Evolutionary conservation across 2,888 invertebrate species (phyloP), one percentile per base, ranked within the genome.

Genomic region (Tortricodes alternella): DNA sequence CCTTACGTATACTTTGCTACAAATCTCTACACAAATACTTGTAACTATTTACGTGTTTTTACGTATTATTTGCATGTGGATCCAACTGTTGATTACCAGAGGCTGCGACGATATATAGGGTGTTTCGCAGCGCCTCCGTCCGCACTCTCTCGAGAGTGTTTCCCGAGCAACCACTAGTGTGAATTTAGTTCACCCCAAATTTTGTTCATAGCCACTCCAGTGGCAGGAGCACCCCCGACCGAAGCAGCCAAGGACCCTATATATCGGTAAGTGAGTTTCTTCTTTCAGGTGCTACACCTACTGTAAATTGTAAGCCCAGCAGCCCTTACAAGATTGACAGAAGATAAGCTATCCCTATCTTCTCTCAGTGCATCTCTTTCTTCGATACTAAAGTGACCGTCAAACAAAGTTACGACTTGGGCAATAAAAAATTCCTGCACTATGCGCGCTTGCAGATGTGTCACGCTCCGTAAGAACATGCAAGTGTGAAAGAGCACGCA

Each of bases 201-300:
- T 62, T 70, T 62, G 89, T 89, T 89, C 89, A 89, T 89, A 89
- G 88, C 79, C 89, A 89, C 82, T 49, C 64, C 68, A 74, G 89
- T 89, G 89, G 88, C 83, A 60, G 89, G 87, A 89, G 60, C 56
- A 61, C 32, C 57, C 56, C 57, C 55, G 53, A 74, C 63, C 62
- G 37, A 61, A 71, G 64, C 73, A 66, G 56, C 43, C 35, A 76
- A 74, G 80, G 72, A 68, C 76, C 76, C 77, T 77, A 70, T 67
- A 67, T 69, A 89, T 87, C 83, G 58, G 19, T 23, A n/a, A 43
- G 48, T 48, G 11, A 13, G 13, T 34, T 39, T 2, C 13, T 13
- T 29, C 8, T 29, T 5, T n/a, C n/a, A n/a, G n/a, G 27, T 6
- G n/a, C n/a, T n/a, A n/a, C n/a, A n/a, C n/a, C n/a, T n/a, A n/a